phyloP scores from a whole-genome alignment of 2,113 vertebrate genomes.

The Aix galericulata region DNA sequence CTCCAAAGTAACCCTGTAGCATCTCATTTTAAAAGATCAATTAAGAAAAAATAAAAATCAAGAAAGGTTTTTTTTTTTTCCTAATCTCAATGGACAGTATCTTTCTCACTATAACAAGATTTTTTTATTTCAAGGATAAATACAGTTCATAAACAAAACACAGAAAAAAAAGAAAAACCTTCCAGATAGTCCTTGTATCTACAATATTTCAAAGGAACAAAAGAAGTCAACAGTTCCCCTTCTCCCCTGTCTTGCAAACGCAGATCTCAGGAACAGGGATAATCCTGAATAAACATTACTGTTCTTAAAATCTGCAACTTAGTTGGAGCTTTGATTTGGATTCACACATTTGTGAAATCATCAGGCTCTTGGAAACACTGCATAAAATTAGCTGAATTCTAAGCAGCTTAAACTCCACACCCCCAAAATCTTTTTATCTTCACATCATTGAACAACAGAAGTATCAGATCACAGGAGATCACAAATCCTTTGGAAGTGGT shows the following conservation, averaged over 20 bases:
- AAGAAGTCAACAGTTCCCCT: neutral
- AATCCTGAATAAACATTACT: neutral
- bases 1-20: neutral
- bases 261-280: neutral
- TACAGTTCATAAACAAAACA: neutral
- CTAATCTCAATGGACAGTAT: neutral
- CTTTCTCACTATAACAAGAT: neutral
- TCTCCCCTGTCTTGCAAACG: neutral
- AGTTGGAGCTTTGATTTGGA: neutral
- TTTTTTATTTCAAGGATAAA: neutral
- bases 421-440: neutral
- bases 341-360: neutral
- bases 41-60: neutral
- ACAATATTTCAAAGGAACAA: neutral
- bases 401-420: neutral
- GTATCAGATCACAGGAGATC: neutral
- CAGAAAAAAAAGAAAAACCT: neutral
- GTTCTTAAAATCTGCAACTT: neutral
- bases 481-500: neutral
- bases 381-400: neutral
- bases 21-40: neutral
- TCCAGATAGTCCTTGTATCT: neutral
- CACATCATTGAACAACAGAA: accelerated
- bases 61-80: neutral
- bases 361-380: neutral